Percentiles rank a stretch among this genome's conserved stretches.
These are phyloP conservation scores for Catocala sponsa DNA, from an alignment of 2,888 invertebrate species.

Conservation along the genomic window DNA sequence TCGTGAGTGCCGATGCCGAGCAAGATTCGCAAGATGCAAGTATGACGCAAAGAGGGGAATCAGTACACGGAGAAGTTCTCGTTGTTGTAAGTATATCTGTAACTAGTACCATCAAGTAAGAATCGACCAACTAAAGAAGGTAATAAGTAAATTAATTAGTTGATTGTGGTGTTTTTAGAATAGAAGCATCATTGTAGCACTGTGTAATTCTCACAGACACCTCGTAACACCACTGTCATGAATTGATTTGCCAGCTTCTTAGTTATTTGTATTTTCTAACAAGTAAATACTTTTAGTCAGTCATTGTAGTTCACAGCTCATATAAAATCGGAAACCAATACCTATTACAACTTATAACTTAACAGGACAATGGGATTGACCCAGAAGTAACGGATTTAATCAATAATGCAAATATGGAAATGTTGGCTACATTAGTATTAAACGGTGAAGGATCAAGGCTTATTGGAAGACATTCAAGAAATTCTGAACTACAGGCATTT, in stretches of 20 bases:
- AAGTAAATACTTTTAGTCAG: slow-evolving; percentile 61
- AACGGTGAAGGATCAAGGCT: slow-evolving; percentile 95
- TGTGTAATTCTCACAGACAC: slow-evolving; percentile 79
- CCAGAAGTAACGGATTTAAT: slow-evolving; percentile 90
- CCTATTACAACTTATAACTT: slow-evolving; percentile 35
- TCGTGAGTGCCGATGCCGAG: slow-evolving; percentile 82
- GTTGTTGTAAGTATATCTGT: slow-evolving; percentile 81
- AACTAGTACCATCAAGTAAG: slow-evolving; percentile 66
- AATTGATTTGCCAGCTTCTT: slow-evolving; percentile 86
- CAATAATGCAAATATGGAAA: slow-evolving; percentile 94
- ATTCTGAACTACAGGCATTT: slow-evolving; percentile 95
- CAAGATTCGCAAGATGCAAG: slow-evolving; percentile 85
- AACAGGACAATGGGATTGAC: slow-evolving; percentile 87
- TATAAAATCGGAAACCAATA: slow-evolving; percentile 1
- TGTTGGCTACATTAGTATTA: slow-evolving; percentile 95
- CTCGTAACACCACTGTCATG: slow-evolving; percentile 77
- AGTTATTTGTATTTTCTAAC: slow-evolving; percentile 66
- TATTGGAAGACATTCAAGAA: slow-evolving; percentile 90
- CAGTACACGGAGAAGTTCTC: slow-evolving; percentile 75
- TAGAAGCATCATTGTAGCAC: slow-evolving; percentile 83
- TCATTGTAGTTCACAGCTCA: slow-evolving; percentile 61
- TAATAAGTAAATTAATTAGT: slow-evolving; percentile 76
- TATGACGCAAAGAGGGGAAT: slow-evolving; percentile 74
- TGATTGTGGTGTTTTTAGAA: slow-evolving; percentile 84
- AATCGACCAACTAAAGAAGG: slow-evolving; percentile 72